Conservation (phyloP, 2,113 vertebrate species). For the Aphelocoma coerulescens region DNA sequence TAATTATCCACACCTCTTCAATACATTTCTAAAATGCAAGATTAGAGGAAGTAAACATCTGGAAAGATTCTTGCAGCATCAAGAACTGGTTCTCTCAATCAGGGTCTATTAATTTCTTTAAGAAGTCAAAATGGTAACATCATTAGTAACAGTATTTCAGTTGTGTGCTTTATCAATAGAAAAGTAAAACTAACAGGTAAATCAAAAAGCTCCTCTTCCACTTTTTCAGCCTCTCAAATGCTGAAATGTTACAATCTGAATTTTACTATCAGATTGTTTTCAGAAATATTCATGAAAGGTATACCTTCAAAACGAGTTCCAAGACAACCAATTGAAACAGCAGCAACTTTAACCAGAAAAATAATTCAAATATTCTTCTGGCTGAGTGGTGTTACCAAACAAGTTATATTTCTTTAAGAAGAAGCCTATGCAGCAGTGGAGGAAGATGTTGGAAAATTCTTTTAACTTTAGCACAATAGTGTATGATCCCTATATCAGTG, state of each 20-base stretch:
- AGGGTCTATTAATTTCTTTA: neutral
- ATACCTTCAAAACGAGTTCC: neutral
- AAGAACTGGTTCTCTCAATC: neutral
- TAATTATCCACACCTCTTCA: neutral
- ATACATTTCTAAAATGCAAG: neutral
- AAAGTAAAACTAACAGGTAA: neutral
- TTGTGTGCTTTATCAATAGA: neutral
- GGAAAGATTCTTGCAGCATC: neutral
- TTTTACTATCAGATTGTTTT: neutral
- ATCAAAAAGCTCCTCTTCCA: neutral
- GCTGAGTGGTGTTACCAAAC: neutral
- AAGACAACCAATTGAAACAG: neutral
- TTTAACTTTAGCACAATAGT: neutral
- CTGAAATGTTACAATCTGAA: neutral
- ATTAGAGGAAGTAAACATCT: neutral
- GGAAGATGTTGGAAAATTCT: neutral
- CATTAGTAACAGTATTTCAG: neutral
- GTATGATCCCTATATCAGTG: neutral
- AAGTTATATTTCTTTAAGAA: neutral
- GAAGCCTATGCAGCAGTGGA: neutral
- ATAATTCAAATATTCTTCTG: neutral
- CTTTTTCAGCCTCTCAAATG: neutral
- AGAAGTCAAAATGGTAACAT: neutral
- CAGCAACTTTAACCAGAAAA: neutral
- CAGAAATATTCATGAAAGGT: neutral